These are phyloP conservation scores for Hydrozoanthus gracilis DNA, from an alignment of 92 coral and sea anemone species.

Conservation along the genomic window DNA sequence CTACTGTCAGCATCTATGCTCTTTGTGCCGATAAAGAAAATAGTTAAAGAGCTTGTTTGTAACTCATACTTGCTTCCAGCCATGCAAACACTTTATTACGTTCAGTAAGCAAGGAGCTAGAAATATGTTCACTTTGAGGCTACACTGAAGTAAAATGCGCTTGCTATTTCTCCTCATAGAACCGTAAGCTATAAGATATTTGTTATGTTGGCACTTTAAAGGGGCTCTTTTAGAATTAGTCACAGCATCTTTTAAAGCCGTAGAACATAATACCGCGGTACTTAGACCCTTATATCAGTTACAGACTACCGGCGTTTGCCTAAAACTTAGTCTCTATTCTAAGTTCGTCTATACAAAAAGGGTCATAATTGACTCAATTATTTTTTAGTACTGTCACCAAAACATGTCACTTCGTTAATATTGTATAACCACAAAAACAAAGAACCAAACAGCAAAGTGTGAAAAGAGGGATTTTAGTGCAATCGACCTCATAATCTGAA, in stretches of 20 bases:
- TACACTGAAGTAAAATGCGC: neutral
- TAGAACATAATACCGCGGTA: neutral
- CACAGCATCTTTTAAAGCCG: neutral
- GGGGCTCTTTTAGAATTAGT: constrained; percentile 18
- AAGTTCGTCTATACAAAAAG: constrained; percentile 9
- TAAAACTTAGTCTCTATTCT: constrained; percentile 7
- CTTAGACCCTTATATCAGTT: constrained; percentile 27
- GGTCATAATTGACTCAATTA: constrained; percentile 21
- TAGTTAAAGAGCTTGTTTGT: constrained; percentile 3
- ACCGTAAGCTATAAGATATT: neutral
- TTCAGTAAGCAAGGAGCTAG: neutral
- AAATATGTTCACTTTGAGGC: neutral
- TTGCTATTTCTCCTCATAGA: neutral
- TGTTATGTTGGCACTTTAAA: neutral
- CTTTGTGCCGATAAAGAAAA: too few relatives aligned
- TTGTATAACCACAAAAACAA: constrained; percentile 28
- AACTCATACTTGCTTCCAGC: neutral
- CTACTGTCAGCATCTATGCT: constrained; percentile 28
- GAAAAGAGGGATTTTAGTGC: constrained; percentile 2
- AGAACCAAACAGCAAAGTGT: neutral
- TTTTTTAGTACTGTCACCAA: constrained; percentile 1
- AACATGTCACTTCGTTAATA: constrained; percentile 18
- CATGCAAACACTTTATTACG: neutral
- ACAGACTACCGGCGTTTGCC: constrained; percentile 29
- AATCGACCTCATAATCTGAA: neutral